Base-by-base conservation (phyloP, 1,140 invertebrate species). In the Diachasmimorpha longicaudata region DNA sequence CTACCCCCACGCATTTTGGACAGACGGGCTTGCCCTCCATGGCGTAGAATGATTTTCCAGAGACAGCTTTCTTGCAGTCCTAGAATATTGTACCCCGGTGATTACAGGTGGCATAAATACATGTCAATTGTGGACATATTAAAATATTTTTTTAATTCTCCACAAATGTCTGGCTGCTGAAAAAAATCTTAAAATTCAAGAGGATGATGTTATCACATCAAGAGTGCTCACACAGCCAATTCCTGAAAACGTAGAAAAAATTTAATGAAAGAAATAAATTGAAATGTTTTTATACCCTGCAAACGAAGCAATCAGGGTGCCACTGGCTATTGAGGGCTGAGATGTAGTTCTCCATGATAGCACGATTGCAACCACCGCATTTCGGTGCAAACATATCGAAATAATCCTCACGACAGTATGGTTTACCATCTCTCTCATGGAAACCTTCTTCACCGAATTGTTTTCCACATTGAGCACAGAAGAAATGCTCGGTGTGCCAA, bases 401-500 rank as follows among this genome's bases (percentile, higher is more conserved):
- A 90, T 99, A 99, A 85, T 99, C 98, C 75, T 96, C 94, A 63
- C 95, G 92, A 87, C 97, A 99, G 84, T 98, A 99, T 0, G 97
- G 96, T 85, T 97, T 97, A 25, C 96, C 96, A 80, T 98, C 96
- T 76, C 95, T 92, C 85, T 98, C 97, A 88, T 98, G 97, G 91
- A 97, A 98, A 14, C 96, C 97, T 68, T 99, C 97, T 81, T 99
- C 97, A 8, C 97, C 97, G 84, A 99, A 99, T 85, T 97, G 96
- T 85, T 97, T 96, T 66, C 97, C 97, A 88, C 98, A 99, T 84
- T 99, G 97, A 55, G 96, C 96, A 90, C 99, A 99, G 91, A 99
- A 98, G 92, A 99, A 99, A 90, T 99, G 98, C 87, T 99, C 98
- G 76, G 97, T 98, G 88, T 99, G 99, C 97, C 98, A 99, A 55